Evolutionary conservation across 2,113 vertebrate species (phyloP).

Genomic region (Platysternon megacephalum): DNA sequence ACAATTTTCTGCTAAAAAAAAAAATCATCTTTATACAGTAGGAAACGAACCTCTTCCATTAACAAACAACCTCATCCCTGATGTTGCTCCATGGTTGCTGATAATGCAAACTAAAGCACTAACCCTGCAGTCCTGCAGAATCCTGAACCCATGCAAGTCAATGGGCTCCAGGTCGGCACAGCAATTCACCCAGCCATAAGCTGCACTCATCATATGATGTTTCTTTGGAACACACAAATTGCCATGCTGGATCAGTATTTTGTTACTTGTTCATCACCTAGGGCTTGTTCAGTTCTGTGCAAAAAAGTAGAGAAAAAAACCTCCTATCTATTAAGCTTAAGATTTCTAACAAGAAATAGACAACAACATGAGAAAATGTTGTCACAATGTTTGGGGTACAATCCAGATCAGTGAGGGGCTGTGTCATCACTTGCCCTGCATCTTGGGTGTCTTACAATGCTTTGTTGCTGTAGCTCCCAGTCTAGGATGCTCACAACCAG

Average conservation of each 20-base stretch:
- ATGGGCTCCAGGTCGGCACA: background rate
- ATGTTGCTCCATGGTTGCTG: too few relatives aligned
- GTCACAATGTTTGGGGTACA: too few relatives aligned
- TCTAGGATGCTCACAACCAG: too few relatives aligned
- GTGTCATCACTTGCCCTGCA: too few relatives aligned
- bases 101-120: too few relatives aligned
- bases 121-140: too few relatives aligned
- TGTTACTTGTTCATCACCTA: background rate
- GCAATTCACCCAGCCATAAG: background rate
- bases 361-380: background rate
- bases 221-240: background rate
- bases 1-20: background rate
- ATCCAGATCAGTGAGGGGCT: too few relatives aligned
- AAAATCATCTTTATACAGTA: background rate
- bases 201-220: background rate
- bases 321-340: background rate
- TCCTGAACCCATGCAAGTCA: background rate
- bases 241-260: background rate
- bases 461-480: too few relatives aligned
- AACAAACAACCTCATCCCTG: too few relatives aligned
- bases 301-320: background rate
- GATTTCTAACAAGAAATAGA: background rate
- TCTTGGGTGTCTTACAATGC: too few relatives aligned
- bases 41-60: background rate
- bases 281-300: background rate